Conservation (phyloP, 2,888 invertebrate genomes). For the Epinotia nisella region DNA sequence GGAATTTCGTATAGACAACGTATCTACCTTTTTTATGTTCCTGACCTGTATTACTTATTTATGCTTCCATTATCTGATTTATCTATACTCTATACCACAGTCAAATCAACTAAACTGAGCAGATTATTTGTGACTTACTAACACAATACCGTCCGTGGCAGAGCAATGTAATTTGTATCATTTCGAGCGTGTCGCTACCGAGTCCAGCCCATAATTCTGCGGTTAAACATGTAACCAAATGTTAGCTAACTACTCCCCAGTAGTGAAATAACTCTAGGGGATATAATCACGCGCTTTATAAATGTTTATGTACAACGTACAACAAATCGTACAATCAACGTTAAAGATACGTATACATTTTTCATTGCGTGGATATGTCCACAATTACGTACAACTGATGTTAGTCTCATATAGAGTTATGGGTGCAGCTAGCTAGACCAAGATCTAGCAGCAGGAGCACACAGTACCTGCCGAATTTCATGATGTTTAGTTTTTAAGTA, state of each 20-base stretch:
- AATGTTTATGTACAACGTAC: too few species aligned
- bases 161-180: constrained; percentile 26
- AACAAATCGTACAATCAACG: not conserved
- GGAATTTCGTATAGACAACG: too few species aligned
- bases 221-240: constrained; percentile 29
- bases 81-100: not conserved
- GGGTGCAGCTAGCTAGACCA: too few species aligned
- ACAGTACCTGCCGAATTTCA: too few species aligned
- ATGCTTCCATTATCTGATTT: constrained; percentile 6
- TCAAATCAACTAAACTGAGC: constrained; percentile 15
- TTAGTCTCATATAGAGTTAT: too few species aligned
- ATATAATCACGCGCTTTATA: not conserved
- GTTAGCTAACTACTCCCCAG: not conserved
- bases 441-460: too few species aligned
- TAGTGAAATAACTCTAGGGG: constrained; percentile 2
- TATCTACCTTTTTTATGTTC: too few species aligned
- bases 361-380: too few species aligned
- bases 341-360: not conserved
- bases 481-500: too few species aligned
- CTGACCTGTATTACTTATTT: too few species aligned
- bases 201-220: constrained; percentile 16
- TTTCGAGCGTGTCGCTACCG: constrained; percentile 27
- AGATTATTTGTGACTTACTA: constrained; percentile 25
- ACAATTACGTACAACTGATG: too few species aligned
- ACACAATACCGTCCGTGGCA: constrained; percentile 13